Base-by-base conservation (phyloP, 2,113 vertebrate species). In the Orthonyx spaldingii region DNA sequence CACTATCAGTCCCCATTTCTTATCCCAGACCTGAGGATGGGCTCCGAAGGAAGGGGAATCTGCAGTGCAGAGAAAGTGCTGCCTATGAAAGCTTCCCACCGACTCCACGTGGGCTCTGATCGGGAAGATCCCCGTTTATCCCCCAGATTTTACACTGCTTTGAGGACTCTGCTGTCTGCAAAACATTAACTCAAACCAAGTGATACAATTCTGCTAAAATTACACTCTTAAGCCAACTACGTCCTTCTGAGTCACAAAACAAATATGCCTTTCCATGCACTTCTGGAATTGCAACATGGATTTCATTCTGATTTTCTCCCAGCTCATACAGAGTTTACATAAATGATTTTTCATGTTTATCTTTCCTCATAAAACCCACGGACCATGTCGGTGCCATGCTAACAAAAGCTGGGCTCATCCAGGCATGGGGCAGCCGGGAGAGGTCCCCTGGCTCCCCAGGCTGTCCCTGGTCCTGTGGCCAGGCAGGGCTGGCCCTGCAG, bases 101-200 rank as follows among this genome's bases (percentile, higher is more conserved):
- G 0, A n/a, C 59, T 5, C 46, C 44, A 17, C 1, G 1, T 11
- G 63, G 53, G 39, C 70, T 49, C n/a, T 15, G 20, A 4, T 8
- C 0, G 1, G 66, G 53, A 85, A 80, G 32, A 49, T 86, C 50
- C 71, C 23, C 47, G 2, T 57, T 63, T n/a, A 70, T 65, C 39
- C 76, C 72, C 14, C 6, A 42, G 47, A 42, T 32, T 63, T 77
- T 6, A 39, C 39, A 16, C 26, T 61, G 69, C 70, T 88, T 39
- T 30, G 39, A 87, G 57, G 83, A 63, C 56, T 93, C 53, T 66
- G 33, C 44, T 66, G 65, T 27, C 78, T 77, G 88, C 77, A 82
- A 92, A 90, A 47, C 76, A 57, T 77, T 77, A 92, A 90, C 64
- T 90, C 61, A 46, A 92, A 27, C n/a, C 83, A 44, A 87, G 84